A percentile compares a stretch with the other conserved stretches of the same genome.
phyloP scores from a whole-genome alignment of 2,113 vertebrate species.

The Talpa occidentalis region DNA sequence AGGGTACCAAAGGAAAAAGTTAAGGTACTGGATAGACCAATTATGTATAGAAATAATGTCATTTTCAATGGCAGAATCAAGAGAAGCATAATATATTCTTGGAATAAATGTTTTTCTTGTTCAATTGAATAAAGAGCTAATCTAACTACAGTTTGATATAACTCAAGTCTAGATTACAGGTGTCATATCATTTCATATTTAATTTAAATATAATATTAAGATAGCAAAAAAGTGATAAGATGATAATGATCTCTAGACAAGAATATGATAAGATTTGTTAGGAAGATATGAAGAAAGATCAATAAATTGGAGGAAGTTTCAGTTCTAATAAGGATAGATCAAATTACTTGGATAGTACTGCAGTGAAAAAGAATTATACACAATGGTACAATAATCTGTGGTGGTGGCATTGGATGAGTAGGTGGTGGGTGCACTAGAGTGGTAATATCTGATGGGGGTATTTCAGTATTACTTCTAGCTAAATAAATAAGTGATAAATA shows the following conservation, averaged over 20 bases:
- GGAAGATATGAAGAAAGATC: not conserved
- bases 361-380: not conserved
- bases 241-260: not conserved
- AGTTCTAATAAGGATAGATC: not conserved
- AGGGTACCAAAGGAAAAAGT: no score
- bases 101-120: not conserved
- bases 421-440: no score
- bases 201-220: not conserved
- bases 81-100: not conserved
- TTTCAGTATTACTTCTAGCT: no score
- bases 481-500: no score
- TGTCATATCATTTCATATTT: not conserved
- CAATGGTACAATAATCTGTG: no score
- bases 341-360: not conserved
- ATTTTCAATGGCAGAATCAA: not conserved
- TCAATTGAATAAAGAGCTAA: not conserved
- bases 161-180: not conserved
- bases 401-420: no score
- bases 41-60: not conserved
- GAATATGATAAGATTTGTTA: not conserved
- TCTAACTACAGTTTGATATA: not conserved
- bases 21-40: not conserved
- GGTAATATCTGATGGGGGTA: no score
- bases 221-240: not conserved
- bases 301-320: not conserved